Evolutionary conservation across 2,797 vertebrate genomes (phyloP).

Genomic region (Enteromius afrohamiltoni): DNA sequence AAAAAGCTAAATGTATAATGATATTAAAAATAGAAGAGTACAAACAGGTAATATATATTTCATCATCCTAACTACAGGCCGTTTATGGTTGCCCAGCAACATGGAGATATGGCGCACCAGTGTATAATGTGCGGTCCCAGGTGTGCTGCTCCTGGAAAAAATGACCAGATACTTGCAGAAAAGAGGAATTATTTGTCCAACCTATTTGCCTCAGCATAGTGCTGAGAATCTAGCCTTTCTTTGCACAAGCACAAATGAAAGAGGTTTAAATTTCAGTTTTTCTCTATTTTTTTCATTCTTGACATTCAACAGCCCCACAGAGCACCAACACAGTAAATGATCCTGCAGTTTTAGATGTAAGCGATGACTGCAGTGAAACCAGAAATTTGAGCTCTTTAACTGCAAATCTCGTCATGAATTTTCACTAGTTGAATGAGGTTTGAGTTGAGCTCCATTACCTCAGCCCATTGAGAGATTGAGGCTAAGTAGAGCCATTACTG

Average conservation of each 20-base stretch:
- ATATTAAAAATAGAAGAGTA: neutral
- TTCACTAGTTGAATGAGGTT: conserved; percentile 37
- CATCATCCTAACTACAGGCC: neutral
- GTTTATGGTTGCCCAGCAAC: neutral
- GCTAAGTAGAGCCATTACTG: conserved; percentile 36
- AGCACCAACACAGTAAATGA: neutral
- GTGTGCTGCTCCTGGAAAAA: neutral
- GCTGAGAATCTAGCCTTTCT: neutral
- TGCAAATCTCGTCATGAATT: conserved; percentile 32
- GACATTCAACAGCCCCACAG: neutral
- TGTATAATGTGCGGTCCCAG: neutral
- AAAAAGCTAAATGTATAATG: neutral
- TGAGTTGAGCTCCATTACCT: conserved; percentile 49
- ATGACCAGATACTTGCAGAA: neutral
- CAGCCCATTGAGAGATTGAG: conserved; percentile 33
- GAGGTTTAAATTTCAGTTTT: neutral
- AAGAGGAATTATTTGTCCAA: neutral
- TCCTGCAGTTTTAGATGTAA: conserved; percentile 15
- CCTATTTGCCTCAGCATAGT: neutral
- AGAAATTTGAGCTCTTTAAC: conserved; percentile 21
- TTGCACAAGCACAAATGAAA: neutral
- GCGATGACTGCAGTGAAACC: conserved; percentile 57
- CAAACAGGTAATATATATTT: neutral
- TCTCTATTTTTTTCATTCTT: neutral
- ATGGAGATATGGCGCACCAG: neutral